Evolutionary conservation across 2,888 invertebrate species (phyloP).

Genomic region (Hoplodrina blanda): DNA sequence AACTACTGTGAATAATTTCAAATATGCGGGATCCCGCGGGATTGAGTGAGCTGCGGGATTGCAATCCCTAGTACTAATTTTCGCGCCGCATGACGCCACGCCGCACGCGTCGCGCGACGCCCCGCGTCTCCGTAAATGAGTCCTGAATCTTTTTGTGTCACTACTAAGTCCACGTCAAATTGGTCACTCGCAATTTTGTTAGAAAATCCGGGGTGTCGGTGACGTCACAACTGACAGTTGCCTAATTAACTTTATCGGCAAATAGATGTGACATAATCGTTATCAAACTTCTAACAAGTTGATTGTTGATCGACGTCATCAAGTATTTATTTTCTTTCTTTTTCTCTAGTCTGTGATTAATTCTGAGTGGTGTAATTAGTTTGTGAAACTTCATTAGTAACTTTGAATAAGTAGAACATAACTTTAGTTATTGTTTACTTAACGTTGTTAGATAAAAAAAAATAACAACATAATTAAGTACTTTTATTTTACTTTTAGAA

Average conservation of each 20-base stretch:
- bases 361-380: slow-evolving; percentile 29
- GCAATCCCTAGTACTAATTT: too few relatives aligned
- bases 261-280: slow-evolving; percentile 2
- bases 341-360: slow-evolving; percentile 13
- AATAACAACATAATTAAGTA: slow-evolving; percentile 9
- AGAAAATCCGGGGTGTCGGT: not conserved
- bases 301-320: slow-evolving; percentile 18
- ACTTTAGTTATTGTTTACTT: slow-evolving; percentile 5
- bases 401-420: slow-evolving; percentile 21
- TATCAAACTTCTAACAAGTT: not conserved
- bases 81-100: too few relatives aligned
- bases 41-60: too few relatives aligned
- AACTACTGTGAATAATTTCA: too few relatives aligned
- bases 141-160: too few relatives aligned
- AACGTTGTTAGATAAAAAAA: not conserved
- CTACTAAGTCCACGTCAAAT: too few relatives aligned
- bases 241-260: not conserved
- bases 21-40: too few relatives aligned
- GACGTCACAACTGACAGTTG: slow-evolving; percentile 2
- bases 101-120: too few relatives aligned
- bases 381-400: slow-evolving; percentile 28
- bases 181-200: too few relatives aligned
- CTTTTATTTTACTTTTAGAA: slow-evolving; percentile 17
- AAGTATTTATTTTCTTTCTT: slow-evolving; percentile 13
- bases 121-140: too few relatives aligned